Conservation (phyloP, 1,140 invertebrate species). For the Psilanteris sp. region DNA sequence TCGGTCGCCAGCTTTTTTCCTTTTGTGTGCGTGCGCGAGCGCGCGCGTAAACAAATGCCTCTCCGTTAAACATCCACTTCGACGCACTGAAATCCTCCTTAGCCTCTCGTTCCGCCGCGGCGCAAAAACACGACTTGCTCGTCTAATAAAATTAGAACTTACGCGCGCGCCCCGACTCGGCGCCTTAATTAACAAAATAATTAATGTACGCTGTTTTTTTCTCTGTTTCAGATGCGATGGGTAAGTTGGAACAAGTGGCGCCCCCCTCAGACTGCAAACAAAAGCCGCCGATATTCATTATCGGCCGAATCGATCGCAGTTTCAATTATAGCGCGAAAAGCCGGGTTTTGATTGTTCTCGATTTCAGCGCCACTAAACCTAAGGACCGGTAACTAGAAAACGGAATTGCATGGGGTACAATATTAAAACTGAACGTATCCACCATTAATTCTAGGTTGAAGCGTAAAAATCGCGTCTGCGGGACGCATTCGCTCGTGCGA, state of each 20-base stretch:
- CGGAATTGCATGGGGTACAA: too few relatives aligned
- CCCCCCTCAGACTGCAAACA: too few relatives aligned
- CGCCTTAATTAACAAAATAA: slow-evolving; percentile 23
- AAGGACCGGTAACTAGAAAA: too few relatives aligned
- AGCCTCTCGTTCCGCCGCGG: slow-evolving; percentile 8
- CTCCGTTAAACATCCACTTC: slow-evolving; percentile 49
- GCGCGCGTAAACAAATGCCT: slow-evolving; percentile 60
- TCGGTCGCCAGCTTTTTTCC: slow-evolving; percentile 25
- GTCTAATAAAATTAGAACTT: slow-evolving; percentile 24
- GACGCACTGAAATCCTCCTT: slow-evolving; percentile 15
- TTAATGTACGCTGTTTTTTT: slow-evolving; percentile 56
- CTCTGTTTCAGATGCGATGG: slow-evolving; percentile 80
- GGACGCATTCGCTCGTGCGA: slow-evolving; percentile 28
- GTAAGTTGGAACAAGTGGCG: slow-evolving; percentile 69
- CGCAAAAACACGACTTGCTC: slow-evolving; percentile 16
- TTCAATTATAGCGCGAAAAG: too few relatives aligned
- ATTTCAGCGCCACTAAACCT: too few relatives aligned
- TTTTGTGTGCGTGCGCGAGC: too few relatives aligned
- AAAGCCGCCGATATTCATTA: too few relatives aligned
- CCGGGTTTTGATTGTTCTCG: too few relatives aligned
- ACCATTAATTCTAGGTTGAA: too few relatives aligned
- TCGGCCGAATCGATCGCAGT: too few relatives aligned
- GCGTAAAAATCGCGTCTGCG: too few relatives aligned
- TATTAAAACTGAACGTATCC: too few relatives aligned
- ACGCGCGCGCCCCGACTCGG: neutral